Conservation (phyloP, 2,113 vertebrate species). For the Gallinago jamesoni region DNA sequence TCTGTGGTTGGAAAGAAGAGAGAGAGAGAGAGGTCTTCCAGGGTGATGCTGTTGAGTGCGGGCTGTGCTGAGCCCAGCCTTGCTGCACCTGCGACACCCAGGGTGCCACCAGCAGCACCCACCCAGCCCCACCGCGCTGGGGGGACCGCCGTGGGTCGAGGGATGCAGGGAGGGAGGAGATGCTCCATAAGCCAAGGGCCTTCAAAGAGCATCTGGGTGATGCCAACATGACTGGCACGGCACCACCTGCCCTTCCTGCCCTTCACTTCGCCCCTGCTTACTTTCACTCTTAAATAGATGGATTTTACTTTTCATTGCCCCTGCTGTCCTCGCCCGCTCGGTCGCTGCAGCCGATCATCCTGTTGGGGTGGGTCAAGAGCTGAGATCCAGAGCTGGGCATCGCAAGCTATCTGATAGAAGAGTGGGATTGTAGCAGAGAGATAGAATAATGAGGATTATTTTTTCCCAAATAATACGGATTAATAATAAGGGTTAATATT, state of each 20-base stretch:
- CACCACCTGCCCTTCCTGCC: background rate
- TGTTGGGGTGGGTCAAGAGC: background rate
- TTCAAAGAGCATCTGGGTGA: background rate
- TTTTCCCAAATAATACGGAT: background rate
- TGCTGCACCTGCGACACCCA: background rate
- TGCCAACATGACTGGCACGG: accelerated
- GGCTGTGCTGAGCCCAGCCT: background rate
- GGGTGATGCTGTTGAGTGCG: background rate
- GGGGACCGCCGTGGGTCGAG: background rate
- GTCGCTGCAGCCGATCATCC: background rate
- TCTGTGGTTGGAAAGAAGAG: background rate
- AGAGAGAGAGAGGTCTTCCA: background rate
- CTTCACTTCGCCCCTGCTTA: background rate
- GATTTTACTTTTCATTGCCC: background rate
- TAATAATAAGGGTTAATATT: background rate
- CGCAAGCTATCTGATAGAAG: accelerated
- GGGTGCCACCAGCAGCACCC: background rate
- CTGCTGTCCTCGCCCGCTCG: accelerated
- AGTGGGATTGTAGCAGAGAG: background rate
- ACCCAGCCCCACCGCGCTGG: background rate
- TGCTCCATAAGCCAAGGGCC: background rate
- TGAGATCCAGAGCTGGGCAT: background rate
- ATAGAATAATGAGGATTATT: background rate
- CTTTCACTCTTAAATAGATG: background rate
- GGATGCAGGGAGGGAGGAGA: background rate